Conservation (phyloP, 2,113 vertebrate genomes). For the zebrafish (Danio rerio) region DNA sequence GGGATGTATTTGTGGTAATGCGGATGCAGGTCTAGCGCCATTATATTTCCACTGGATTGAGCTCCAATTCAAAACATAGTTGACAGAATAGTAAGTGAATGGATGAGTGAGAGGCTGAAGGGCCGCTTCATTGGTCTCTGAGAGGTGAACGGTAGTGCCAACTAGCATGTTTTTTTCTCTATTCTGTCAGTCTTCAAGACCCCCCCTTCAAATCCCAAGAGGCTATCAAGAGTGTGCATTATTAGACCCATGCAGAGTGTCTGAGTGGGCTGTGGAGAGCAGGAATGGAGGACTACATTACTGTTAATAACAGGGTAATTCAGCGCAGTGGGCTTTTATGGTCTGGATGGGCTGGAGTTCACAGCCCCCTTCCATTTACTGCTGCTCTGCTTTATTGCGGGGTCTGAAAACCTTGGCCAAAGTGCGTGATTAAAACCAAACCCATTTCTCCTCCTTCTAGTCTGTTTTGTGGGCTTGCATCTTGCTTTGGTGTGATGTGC, state of each 20-base stretch:
- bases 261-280: conserved; percentile 67
- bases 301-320: conserved; percentile 75
- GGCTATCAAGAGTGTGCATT: conserved; percentile 68
- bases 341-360: conserved; percentile 67
- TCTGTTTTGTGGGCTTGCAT: conserved; percentile 55
- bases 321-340: conserved; percentile 71
- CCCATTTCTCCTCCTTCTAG: conserved; percentile 65
- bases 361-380: conserved; percentile 57
- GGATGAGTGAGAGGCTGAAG: conserved; percentile 70
- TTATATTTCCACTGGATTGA: conserved; percentile 71
- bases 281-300: conserved; percentile 50
- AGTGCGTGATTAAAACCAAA: conserved; percentile 49
- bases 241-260: conserved; percentile 77
- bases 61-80: conserved; percentile 53
- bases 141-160: conserved; percentile 65
- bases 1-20: conserved; percentile 75
- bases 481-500: conserved; percentile 4
- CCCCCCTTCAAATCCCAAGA: conserved; percentile 3
- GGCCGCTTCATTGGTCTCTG: conserved; percentile 68
- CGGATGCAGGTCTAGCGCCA: conserved; percentile 67
- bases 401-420: conserved; percentile 63
- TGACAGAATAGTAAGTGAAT: conserved; percentile 67
- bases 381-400: conserved; percentile 67
- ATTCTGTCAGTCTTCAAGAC: conserved; percentile 49
- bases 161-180: conserved; percentile 59